Conservation (phyloP, 2,888 invertebrate genomes). For the Amorpha juglandis region DNA sequence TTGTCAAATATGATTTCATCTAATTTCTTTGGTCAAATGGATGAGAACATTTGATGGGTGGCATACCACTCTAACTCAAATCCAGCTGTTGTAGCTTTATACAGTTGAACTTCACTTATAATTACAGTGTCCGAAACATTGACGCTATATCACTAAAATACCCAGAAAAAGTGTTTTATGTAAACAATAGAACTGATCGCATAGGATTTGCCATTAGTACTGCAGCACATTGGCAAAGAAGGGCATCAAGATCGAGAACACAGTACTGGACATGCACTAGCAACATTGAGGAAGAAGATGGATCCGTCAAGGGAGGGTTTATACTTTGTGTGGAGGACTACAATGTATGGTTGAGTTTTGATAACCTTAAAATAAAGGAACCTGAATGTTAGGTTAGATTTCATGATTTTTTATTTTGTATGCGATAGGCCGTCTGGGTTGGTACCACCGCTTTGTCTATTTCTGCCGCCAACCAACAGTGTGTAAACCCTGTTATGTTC, state of each 20-base stretch:
- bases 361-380: conserved; percentile 64
- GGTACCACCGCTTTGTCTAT: too few species aligned
- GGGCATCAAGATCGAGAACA: conserved; percentile 37
- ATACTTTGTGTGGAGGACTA: conserved; percentile 57
- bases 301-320: conserved; percentile 44
- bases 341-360: conserved; percentile 59
- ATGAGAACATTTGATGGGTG: too few species aligned
- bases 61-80: too few species aligned
- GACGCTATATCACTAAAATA: conserved; percentile 59
- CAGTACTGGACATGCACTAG: conserved; percentile 63
- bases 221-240: conserved; percentile 56
- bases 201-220: conserved; percentile 64
- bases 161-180: conserved; percentile 48
- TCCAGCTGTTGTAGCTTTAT: too few species aligned
- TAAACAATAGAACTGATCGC: conserved; percentile 50
- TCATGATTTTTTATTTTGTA: too few species aligned
- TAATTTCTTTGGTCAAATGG: too few species aligned
- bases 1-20: too few species aligned
- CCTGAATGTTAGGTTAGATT: conserved; percentile 50
- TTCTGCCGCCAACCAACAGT: too few species aligned
- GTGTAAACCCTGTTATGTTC: too few species aligned
- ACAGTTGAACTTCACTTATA: background rate
- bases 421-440: too few species aligned
- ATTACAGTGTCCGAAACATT: conserved; percentile 62
- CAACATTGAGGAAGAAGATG: conserved; percentile 48